These are phyloP conservation scores for Orchesella cincta DNA, from an alignment of 1,140 invertebrate species.

Conservation along the genomic window DNA sequence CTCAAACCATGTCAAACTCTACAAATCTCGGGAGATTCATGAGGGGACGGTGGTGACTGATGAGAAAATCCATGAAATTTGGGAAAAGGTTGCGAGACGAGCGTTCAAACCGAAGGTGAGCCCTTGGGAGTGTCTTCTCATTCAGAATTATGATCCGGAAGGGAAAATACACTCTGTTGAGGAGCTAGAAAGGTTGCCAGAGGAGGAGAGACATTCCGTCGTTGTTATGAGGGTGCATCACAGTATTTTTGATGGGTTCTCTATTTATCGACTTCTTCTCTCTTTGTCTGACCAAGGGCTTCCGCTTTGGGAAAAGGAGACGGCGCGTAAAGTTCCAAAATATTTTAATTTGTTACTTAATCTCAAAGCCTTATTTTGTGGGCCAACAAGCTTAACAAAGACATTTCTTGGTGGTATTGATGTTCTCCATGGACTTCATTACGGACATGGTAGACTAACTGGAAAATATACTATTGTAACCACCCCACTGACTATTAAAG, in stretches of 20 bases:
- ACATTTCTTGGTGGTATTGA: background rate
- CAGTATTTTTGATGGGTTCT: background rate
- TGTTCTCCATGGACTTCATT: background rate
- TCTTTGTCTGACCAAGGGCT: background rate
- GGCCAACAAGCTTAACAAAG: background rate
- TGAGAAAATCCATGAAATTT: background rate
- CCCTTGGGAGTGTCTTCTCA: background rate
- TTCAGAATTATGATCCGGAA: constrained; percentile 2
- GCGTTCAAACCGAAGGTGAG: background rate
- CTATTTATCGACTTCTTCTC: background rate
- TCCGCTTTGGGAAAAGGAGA: background rate
- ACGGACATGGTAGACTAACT: background rate
- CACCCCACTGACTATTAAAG: background rate
- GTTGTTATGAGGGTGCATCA: background rate
- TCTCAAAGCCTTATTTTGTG: background rate
- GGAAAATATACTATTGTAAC: background rate
- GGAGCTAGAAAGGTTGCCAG: background rate
- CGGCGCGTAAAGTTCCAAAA: background rate
- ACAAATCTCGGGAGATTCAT: background rate
- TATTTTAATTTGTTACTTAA: background rate
- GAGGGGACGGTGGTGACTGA: background rate
- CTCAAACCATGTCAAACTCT: background rate
- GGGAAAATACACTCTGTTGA: background rate
- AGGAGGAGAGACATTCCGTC: background rate
- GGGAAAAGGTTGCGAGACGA: background rate